These are phyloP conservation scores for Eupithecia abbreviata DNA, from an alignment of 2,888 invertebrate species.

Conservation along the genomic window DNA sequence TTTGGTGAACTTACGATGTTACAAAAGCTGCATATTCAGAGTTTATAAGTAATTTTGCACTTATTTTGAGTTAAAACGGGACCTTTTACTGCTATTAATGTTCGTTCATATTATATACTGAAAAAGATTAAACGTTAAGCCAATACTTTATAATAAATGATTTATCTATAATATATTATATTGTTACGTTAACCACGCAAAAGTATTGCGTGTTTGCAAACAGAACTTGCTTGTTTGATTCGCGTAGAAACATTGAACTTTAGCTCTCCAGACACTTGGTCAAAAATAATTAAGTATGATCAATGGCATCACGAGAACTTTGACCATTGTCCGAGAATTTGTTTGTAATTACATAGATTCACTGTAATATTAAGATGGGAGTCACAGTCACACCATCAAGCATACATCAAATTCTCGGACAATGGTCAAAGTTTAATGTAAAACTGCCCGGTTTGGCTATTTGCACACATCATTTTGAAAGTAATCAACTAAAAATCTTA, in stretches of 20 bases:
- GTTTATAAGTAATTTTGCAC: background rate
- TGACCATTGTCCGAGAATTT: background rate
- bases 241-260: background rate
- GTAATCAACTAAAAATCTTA: too few species aligned
- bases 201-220: constrained; percentile 4
- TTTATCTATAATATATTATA: too few species aligned
- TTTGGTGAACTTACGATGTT: background rate
- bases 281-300: background rate
- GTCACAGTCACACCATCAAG: too few species aligned
- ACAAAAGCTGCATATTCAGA: background rate
- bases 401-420: too few species aligned
- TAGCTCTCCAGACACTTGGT: background rate
- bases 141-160: background rate
- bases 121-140: background rate
- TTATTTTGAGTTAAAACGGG: background rate
- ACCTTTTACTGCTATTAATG: background rate
- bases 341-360: background rate
- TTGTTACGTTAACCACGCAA: background rate
- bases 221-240: background rate
- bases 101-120: too few species aligned
- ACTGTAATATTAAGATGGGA: too few species aligned
- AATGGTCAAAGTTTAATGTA: too few species aligned
- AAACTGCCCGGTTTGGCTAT: too few species aligned
- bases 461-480: too few species aligned
- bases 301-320: background rate